phyloP scores from a whole-genome alignment of 2,888 invertebrate species.

The Phengaris alcon region DNA sequence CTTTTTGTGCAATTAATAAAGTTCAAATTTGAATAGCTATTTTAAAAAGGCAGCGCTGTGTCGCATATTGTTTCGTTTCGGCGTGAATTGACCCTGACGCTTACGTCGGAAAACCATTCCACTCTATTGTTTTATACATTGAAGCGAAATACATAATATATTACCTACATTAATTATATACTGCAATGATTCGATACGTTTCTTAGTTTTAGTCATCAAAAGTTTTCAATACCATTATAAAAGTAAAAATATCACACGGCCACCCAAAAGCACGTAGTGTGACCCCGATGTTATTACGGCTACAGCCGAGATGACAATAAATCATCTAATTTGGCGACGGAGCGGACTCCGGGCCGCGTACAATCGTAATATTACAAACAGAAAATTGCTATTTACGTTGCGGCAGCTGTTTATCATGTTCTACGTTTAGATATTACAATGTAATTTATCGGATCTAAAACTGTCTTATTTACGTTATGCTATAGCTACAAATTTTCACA shows the following conservation, averaged over 20 bases:
- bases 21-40: no score
- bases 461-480: background rate
- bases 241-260: background rate
- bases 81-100: no score
- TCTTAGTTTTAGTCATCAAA: no score
- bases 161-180: no score
- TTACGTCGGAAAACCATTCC: no score
- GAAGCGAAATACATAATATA: no score
- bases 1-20: no score
- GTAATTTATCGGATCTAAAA: background rate
- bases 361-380: slow-evolving; percentile 20
- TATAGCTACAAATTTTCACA: slow-evolving; percentile 29
- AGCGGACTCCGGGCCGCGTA: slow-evolving; percentile 51
- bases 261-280: slow-evolving; percentile 31
- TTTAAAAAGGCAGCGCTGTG: no score
- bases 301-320: slow-evolving; percentile 70
- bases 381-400: slow-evolving; percentile 23
- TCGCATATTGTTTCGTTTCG: no score
- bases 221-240: background rate
- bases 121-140: no score
- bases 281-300: slow-evolving; percentile 42
- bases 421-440: slow-evolving; percentile 5
- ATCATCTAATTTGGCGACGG: slow-evolving; percentile 75
- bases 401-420: slow-evolving; percentile 6
- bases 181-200: no score